Conservation (phyloP, 1,140 invertebrate genomes). For the Trissolcus basalis region DNA sequence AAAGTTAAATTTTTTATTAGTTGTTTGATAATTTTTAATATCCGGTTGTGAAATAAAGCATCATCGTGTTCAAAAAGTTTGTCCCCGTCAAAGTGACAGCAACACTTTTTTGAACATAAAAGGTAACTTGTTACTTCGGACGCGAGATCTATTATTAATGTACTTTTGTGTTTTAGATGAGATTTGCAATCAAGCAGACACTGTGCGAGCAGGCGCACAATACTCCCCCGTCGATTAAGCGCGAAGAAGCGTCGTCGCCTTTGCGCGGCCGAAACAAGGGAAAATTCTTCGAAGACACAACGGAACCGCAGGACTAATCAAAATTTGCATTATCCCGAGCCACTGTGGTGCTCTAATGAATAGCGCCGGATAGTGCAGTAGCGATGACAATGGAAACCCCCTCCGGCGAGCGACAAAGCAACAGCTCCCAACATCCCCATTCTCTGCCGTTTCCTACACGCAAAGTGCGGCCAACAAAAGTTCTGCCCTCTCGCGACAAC, state of each 20-base stretch:
- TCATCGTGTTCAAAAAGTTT: too few relatives aligned
- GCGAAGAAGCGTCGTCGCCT: slow-evolving; percentile 47
- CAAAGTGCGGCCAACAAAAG: slow-evolving; percentile 60
- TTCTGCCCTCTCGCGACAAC: slow-evolving; percentile 56
- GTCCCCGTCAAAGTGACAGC: too few relatives aligned
- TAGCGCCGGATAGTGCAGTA: slow-evolving; percentile 57
- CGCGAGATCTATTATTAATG: slow-evolving; percentile 44
- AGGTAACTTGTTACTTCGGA: slow-evolving; percentile 36
- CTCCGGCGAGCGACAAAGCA: slow-evolving; percentile 56
- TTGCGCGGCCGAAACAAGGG: slow-evolving; percentile 36
- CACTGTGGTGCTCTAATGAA: slow-evolving; percentile 60
- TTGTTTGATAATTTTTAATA: too few relatives aligned
- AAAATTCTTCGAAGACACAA: slow-evolving; percentile 58
- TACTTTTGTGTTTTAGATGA: slow-evolving; percentile 36
- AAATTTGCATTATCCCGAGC: slow-evolving; percentile 64
- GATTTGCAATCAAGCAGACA: slow-evolving; percentile 41
- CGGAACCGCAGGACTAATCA: slow-evolving; percentile 64
- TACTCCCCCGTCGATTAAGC: slow-evolving; percentile 43
- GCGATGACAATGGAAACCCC: slow-evolving; percentile 58
- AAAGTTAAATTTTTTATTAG: too few relatives aligned
- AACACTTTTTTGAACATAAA: slow-evolving; percentile 19
- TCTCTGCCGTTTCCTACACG: slow-evolving; percentile 34
- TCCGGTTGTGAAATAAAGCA: too few relatives aligned
- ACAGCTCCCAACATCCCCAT: slow-evolving; percentile 48
- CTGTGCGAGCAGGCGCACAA: slow-evolving; percentile 1